phyloP scores from a whole-genome alignment of 1,140 invertebrate genomes.

The Lepidurus couesii region DNA sequence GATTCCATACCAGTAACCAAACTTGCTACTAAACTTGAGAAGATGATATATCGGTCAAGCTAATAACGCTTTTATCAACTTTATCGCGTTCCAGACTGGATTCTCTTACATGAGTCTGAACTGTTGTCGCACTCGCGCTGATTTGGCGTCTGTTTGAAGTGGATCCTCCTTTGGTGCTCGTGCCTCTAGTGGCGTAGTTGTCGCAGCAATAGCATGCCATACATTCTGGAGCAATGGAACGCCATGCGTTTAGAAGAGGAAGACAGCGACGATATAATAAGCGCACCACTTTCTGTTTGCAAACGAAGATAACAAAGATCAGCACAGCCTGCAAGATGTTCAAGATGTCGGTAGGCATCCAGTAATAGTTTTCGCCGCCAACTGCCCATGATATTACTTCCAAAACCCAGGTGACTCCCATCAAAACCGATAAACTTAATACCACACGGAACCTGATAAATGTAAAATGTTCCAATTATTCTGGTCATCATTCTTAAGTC shows the following conservation, averaged over 20 bases:
- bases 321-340: constrained; percentile 80
- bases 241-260: neutral
- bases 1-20: too few relatives aligned
- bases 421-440: constrained; percentile 62
- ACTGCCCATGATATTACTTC: constrained; percentile 46
- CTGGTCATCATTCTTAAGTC: neutral
- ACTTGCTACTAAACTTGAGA: too few relatives aligned
- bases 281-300: constrained; percentile 53
- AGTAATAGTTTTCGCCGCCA: constrained; percentile 51
- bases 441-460: constrained; percentile 56
- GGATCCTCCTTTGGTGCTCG: too few relatives aligned
- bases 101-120: too few relatives aligned
- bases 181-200: too few relatives aligned
- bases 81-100: too few relatives aligned
- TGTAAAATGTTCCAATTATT: constrained; percentile 29
- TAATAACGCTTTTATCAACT: too few relatives aligned
- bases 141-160: too few relatives aligned
- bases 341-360: constrained; percentile 61
- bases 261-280: neutral
- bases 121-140: too few relatives aligned
- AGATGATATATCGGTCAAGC: too few relatives aligned
- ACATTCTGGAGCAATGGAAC: neutral
- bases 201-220: neutral
- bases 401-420: constrained; percentile 67
- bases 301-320: constrained; percentile 80